Evolutionary conservation across 37 sponge, comb jelly and placozoan genomes (phyloP).

Genomic region (Lycopodina hypogea): DNA sequence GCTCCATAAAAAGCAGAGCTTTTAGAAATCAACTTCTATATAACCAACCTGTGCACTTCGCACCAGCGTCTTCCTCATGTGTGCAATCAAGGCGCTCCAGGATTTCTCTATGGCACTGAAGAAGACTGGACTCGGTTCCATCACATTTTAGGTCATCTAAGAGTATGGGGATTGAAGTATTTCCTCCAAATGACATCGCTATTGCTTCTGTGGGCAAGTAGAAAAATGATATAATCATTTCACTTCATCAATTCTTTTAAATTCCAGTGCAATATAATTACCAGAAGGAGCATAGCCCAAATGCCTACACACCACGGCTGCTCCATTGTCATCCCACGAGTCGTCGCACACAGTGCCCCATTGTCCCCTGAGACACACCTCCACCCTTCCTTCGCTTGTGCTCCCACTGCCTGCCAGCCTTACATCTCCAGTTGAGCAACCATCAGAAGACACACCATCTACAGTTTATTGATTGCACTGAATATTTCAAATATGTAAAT

Average conservation of each 20-base stretch:
- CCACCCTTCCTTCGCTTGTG: slow-evolving; percentile 37
- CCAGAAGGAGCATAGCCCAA: slow-evolving; percentile 18
- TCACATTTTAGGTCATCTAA: slow-evolving; percentile 33
- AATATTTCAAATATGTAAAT: not conserved
- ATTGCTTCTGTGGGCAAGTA: not conserved
- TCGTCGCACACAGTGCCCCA: slow-evolving; percentile 55
- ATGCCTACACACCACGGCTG: slow-evolving; percentile 47
- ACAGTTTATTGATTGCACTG: not conserved
- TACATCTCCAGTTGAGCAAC: slow-evolving; percentile 17
- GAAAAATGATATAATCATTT: not conserved
- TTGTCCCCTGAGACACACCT: slow-evolving; percentile 28
- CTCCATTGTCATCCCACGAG: slow-evolving; percentile 37
- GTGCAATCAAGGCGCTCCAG: slow-evolving; percentile 9
- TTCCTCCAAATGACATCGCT: slow-evolving; percentile 4
- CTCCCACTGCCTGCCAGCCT: slow-evolving; percentile 19
- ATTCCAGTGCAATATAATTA: not conserved
- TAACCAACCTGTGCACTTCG: slow-evolving; percentile 19
- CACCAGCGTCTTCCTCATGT: slow-evolving; percentile 51
- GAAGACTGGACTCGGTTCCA: slow-evolving; percentile 22
- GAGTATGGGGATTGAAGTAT: slow-evolving; percentile 3
- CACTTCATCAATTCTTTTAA: not conserved
- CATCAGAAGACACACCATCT: not conserved
- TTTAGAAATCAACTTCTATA: too few relatives aligned
- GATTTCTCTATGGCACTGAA: slow-evolving; percentile 10
- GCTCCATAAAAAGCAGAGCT: too few relatives aligned